Evolutionary conservation across 1,140 invertebrate species (phyloP).

Genomic region (Globodera ellingtonae): DNA sequence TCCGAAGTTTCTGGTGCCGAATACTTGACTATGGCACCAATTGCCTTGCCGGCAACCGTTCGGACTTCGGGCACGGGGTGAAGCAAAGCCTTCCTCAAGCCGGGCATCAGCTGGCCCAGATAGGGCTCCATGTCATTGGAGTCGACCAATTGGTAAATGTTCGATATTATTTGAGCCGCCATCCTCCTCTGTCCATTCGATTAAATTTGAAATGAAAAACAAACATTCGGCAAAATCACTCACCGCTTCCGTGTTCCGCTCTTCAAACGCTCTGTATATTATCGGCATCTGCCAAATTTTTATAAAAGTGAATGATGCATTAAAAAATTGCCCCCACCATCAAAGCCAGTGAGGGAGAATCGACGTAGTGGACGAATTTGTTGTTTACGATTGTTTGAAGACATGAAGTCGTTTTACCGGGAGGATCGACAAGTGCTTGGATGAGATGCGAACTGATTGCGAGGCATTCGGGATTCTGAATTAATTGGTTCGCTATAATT

Average conservation of each 20-base stretch:
- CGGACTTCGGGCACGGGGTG: slow-evolving; percentile 93
- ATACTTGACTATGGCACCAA: slow-evolving; percentile 94
- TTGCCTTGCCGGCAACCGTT: slow-evolving; percentile 80
- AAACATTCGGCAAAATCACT: background rate
- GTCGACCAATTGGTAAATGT: slow-evolving; percentile 98
- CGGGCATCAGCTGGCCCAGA: slow-evolving; percentile 91
- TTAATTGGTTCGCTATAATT: background rate
- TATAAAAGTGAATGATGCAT: slow-evolving; percentile 65
- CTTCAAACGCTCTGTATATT: background rate
- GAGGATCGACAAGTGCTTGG: slow-evolving; percentile 91
- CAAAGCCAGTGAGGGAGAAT: slow-evolving; percentile 93
- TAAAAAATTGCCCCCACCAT: slow-evolving; percentile 82
- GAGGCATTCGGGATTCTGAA: slow-evolving; percentile 91
- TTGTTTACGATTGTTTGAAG: slow-evolving; percentile 89
- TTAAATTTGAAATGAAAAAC: background rate
- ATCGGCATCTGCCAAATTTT: background rate
- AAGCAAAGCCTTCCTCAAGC: slow-evolving; percentile 88
- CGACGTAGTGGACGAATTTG: slow-evolving; percentile 98
- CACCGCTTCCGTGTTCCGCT: background rate
- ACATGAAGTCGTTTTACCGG: slow-evolving; percentile 84
- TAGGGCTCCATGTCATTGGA: slow-evolving; percentile 97
- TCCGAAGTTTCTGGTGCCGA: slow-evolving; percentile 73
- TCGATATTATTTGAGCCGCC: slow-evolving; percentile 96
- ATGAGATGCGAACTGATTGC: slow-evolving; percentile 85
- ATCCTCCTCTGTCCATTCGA: slow-evolving; percentile 89